phyloP scores from a whole-genome alignment of 1,140 invertebrate genomes.

The Pseudomyrmex pallidus region DNA sequence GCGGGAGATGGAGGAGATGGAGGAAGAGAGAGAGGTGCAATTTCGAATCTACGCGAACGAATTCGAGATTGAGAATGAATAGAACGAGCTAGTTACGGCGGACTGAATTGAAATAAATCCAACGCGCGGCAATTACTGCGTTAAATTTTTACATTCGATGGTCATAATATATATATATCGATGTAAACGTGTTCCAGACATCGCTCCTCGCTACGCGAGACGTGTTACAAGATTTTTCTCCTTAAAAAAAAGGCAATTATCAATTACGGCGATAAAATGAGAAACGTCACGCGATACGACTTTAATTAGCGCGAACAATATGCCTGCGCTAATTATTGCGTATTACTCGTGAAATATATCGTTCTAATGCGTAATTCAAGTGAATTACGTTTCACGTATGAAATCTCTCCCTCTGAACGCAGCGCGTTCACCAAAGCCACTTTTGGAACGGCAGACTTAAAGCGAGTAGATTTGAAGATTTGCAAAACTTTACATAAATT shows the following conservation, averaged over 20 bases:
- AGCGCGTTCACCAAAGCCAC: neutral
- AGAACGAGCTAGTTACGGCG: conserved; percentile 33
- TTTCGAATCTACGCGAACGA: conserved; percentile 39
- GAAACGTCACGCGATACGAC: conserved; percentile 38
- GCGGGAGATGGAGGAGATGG: neutral
- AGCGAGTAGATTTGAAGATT: neutral
- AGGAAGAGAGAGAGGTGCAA: neutral
- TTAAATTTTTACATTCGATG: conserved; percentile 40
- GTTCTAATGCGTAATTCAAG: conserved; percentile 48
- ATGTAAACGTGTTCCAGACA: conserved; percentile 14
- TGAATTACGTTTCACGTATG: conserved; percentile 47
- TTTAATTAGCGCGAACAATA: conserved; percentile 52
- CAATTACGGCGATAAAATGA: conserved; percentile 41
- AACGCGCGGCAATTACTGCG: conserved; percentile 13
- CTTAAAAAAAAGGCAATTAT: conserved; percentile 8
- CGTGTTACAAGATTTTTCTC: neutral
- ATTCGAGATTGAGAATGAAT: conserved; percentile 42
- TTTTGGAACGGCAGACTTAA: neutral
- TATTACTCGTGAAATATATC: neutral
- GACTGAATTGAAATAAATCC: conserved; percentile 52
- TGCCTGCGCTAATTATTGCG: neutral
- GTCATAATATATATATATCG: too few species aligned
- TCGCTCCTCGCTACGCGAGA: neutral
- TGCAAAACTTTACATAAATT: neutral
- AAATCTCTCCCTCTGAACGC: conserved; percentile 37